Evolutionary conservation across 2,888 invertebrate genomes (phyloP).

Genomic region (Ochropacha duplaris): DNA sequence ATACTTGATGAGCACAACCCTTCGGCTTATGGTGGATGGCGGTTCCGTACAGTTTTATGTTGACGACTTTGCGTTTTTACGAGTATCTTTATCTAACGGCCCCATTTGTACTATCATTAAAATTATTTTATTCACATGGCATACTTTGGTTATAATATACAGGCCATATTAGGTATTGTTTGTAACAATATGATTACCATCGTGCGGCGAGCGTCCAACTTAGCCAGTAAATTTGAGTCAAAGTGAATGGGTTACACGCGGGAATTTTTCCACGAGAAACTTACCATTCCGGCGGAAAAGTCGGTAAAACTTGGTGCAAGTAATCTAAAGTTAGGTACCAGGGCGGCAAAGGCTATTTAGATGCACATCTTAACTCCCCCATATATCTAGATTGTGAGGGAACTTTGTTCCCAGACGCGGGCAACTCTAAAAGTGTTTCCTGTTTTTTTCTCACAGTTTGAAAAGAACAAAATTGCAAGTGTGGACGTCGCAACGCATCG

Average conservation of each 20-base stretch:
- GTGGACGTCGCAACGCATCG: conserved; percentile 31
- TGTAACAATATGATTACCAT: conserved; percentile 37
- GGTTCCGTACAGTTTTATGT: conserved; percentile 18
- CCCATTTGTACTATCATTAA: not conserved
- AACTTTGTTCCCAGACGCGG: conserved; percentile 50
- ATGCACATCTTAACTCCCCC: conserved; percentile 81
- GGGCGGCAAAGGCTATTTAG: conserved; percentile 80
- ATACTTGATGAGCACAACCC: conserved; percentile 72
- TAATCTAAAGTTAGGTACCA: conserved; percentile 82
- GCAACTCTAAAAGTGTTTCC: conserved; percentile 58
- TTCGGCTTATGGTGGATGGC: conserved; percentile 44
- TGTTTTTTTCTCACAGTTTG: conserved; percentile 29
- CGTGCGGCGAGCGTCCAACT: conserved; percentile 51
- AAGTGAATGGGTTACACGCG: conserved; percentile 69
- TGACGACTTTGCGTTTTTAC: conserved; percentile 30
- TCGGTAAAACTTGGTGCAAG: conserved; percentile 77
- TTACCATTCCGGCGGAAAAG: conserved; percentile 57
- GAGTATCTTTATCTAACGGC: not conserved
- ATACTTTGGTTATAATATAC: not conserved
- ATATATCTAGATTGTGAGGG: conserved; percentile 80
- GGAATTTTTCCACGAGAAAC: conserved; percentile 63
- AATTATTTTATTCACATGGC: not conserved
- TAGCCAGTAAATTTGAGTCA: conserved; percentile 71
- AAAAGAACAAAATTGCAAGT: conserved; percentile 49
- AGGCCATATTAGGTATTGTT: conserved; percentile 26